phyloP scores from a whole-genome alignment of 2,113 vertebrate species.

The Xyrauchen texanus region DNA sequence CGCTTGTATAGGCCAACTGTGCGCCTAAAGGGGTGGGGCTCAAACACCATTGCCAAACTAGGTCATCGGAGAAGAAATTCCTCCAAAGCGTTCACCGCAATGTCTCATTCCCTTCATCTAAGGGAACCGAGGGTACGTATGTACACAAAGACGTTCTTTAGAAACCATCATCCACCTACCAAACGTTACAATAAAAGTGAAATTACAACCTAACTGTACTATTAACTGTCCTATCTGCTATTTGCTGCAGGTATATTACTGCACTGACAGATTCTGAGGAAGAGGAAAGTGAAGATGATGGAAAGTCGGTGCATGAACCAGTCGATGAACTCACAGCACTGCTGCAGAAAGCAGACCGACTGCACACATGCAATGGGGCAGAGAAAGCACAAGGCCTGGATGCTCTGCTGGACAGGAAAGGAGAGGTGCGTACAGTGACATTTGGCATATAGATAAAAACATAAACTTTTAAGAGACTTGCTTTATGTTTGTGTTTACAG shows the following conservation, averaged over 20 bases:
- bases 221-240: not conserved
- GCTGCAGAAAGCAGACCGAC: slow-evolving; percentile 77
- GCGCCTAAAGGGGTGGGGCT: no score
- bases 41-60: no score
- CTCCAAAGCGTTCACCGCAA: no score
- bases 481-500: slow-evolving; percentile 63
- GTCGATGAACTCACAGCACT: slow-evolving; percentile 72
- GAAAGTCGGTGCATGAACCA: slow-evolving; percentile 18
- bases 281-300: slow-evolving; percentile 70
- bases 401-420: slow-evolving; percentile 77
- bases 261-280: slow-evolving; percentile 93
- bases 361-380: slow-evolving; percentile 76
- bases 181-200: no score
- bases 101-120: no score
- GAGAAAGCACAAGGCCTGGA: slow-evolving; percentile 81
- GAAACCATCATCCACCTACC: no score
- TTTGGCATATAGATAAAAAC: not conserved
- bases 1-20: no score
- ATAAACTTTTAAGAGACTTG: not conserved
- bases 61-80: no score
- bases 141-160: no score
- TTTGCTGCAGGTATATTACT: slow-evolving; percentile 86
- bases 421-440: slow-evolving; percentile 74
- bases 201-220: no score
- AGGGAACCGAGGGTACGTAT: no score